Evolutionary conservation across 2,888 invertebrate genomes (phyloP), one percentile per base, ranked within the genome.

Genomic region (Andrena bicolor): DNA sequence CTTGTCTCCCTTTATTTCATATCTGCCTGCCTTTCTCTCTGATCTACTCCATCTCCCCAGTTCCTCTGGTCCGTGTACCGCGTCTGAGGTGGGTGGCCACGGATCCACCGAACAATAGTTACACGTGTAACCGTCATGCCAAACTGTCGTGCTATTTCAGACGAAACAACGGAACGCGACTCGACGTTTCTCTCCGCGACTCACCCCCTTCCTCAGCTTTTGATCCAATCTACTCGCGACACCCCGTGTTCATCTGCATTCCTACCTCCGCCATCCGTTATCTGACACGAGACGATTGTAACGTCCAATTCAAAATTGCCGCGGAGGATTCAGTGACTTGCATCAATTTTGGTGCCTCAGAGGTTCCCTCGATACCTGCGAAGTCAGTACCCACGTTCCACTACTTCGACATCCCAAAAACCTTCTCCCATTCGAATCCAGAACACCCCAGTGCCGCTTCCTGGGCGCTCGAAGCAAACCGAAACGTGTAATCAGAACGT

Each of bases 91-190:
- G 87, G 89, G 89, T 90, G 89, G 90, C 82, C 86, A 63, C 70
- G 79, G 80, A 70, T 73, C 71, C 68, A 72, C 75, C 80, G 81
- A 89, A 91, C 92, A 92, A 92, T 92, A 89, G 89, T 87, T 41
- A 92, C 90, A 91, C 90, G 88, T 91, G 92, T 92, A 89, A 81
- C 84, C 88, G 90, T 92, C 91, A 90, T 88, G 90, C 88, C 88
- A 84, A 88, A 88, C 86, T 90, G 90, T 89, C 91, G 83, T 84
- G 75, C 82, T 73, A 64, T 85, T 77, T 84, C 74, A 64, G 79
- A 80, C 76, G 79, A 78, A 85, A 89, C 88, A 85, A 84, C 88
- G 81, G 82, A 81, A 83, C 85, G 61, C 80, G 68, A 71, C 76
- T 60, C 74, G 76, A 76, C 78, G 73, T 76, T 61, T 71, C 26